phyloP scores from a whole-genome alignment of 2,888 invertebrate genomes.

The Toxonevra muliebris region DNA sequence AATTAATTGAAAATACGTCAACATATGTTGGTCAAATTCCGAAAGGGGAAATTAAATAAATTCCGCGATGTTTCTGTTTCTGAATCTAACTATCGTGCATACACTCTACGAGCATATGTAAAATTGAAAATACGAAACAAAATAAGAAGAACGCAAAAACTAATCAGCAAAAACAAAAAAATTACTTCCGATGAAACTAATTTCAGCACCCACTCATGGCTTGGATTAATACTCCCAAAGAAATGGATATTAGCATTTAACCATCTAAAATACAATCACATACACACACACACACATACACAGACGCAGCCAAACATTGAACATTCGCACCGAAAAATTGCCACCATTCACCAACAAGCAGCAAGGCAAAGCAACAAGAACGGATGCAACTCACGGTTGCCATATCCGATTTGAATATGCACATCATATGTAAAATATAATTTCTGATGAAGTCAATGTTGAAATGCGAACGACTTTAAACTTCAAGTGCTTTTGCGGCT shows the following conservation, averaged over 20 bases:
- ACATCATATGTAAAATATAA: slow-evolving; percentile 42
- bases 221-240: slow-evolving; percentile 33
- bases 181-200: slow-evolving; percentile 53
- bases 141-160: slow-evolving; percentile 35
- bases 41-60: neutral
- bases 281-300: neutral
- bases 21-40: too few species aligned
- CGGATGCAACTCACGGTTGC: slow-evolving; percentile 37
- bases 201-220: slow-evolving; percentile 49
- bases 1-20: neutral
- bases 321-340: neutral
- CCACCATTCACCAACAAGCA: slow-evolving; percentile 8
- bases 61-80: neutral
- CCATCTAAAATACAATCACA: too few species aligned
- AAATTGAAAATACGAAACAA: neutral
- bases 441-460: slow-evolving; percentile 29
- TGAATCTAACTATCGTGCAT: too few species aligned
- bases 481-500: slow-evolving; percentile 47
- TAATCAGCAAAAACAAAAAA: slow-evolving; percentile 44
- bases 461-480: slow-evolving; percentile 23
- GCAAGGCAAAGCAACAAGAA: slow-evolving; percentile 3
- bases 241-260: slow-evolving; percentile 11
- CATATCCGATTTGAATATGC: slow-evolving; percentile 50
- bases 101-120: neutral
- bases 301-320: too few species aligned